A percentile compares a stretch with the other conserved stretches of the same genome.
Evolutionary conservation across 92 coral and sea anemone genomes (phyloP).

Genomic region (Porites evermanni): DNA sequence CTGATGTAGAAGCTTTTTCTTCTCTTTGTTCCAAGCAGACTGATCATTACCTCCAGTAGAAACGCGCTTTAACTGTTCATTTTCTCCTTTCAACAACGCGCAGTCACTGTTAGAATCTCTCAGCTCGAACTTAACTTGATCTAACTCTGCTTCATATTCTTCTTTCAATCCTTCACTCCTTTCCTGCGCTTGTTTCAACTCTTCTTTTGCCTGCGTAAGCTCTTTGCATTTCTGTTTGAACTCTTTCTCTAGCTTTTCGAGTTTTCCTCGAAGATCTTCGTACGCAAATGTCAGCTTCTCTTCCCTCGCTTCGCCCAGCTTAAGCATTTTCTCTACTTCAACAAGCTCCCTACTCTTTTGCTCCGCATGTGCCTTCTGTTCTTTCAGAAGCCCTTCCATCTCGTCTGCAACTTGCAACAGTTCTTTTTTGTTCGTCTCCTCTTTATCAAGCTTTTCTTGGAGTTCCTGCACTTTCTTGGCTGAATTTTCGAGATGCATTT

Average conservation of each 20-base stretch:
- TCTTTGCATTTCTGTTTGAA: constrained; percentile 25
- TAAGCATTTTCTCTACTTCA: constrained; percentile 25
- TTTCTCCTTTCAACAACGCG: constrained; percentile 47
- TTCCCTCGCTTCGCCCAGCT: constrained; percentile 46
- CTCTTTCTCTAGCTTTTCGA: not conserved
- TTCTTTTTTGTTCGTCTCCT: constrained; percentile 26
- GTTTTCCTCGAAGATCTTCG: constrained; percentile 38
- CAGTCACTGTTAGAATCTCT: constrained; percentile 72
- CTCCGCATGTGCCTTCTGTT: constrained; percentile 35
- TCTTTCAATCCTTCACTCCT: constrained; percentile 47
- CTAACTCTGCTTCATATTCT: constrained; percentile 62
- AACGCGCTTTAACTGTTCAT: constrained; percentile 37
- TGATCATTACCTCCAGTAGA: constrained; percentile 5
- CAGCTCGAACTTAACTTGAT: constrained; percentile 69
- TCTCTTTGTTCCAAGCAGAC: constrained; percentile 36
- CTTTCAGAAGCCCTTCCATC: constrained; percentile 43
- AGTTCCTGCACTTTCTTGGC: constrained; percentile 51
- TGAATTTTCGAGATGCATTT: constrained; percentile 60
- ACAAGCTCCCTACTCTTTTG: constrained; percentile 43
- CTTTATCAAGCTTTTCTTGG: constrained; percentile 33
- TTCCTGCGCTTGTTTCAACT: constrained; percentile 22
- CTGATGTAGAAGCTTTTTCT: constrained; percentile 40
- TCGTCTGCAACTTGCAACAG: constrained; percentile 11
- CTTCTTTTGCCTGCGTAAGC: constrained; percentile 9
- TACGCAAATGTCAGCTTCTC: constrained; percentile 38